Percentiles rank a stretch among this genome's conserved stretches.
phyloP scores from a whole-genome alignment of 2,797 vertebrate genomes.

The Alfaro cultratus region DNA sequence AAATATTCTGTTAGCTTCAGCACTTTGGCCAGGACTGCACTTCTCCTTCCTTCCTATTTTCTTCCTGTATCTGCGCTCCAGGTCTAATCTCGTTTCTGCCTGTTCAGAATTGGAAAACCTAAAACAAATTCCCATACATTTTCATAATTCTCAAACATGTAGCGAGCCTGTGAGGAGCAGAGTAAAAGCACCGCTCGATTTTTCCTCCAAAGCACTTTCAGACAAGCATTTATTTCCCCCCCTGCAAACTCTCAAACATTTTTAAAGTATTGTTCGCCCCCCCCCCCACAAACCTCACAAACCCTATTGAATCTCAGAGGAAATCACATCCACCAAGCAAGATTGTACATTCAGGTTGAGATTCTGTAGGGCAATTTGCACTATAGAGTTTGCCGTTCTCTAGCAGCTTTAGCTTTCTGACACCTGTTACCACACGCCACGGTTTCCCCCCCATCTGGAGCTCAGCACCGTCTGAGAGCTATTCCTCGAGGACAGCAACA shows the following conservation, averaged over 20 bases:
- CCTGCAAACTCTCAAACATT: background rate
- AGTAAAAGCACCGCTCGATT: slow-evolving; percentile 5
- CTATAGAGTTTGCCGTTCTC: slow-evolving; percentile 48
- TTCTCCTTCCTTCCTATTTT: background rate
- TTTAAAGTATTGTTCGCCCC: slow-evolving; percentile 1
- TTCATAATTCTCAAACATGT: background rate
- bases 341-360: slow-evolving; percentile 41
- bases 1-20: background rate
- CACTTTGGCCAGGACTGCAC: background rate
- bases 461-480: slow-evolving; percentile 47
- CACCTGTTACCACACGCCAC: slow-evolving; percentile 64
- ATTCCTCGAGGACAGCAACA: slow-evolving; percentile 46
- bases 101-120: background rate
- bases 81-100: background rate
- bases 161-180: background rate
- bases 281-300: background rate
- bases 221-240: background rate
- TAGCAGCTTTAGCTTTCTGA: slow-evolving; percentile 50
- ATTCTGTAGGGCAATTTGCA: slow-evolving; percentile 59
- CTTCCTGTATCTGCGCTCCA: background rate
- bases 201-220: background rate
- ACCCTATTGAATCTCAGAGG: slow-evolving; percentile 40
- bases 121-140: background rate
- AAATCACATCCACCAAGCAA: slow-evolving; percentile 41
- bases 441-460: slow-evolving; percentile 53